Percentiles rank a stretch among this genome's conserved stretches.
phyloP scores from a whole-genome alignment of 2,888 invertebrate species.

The Yponomeuta sedellus region DNA sequence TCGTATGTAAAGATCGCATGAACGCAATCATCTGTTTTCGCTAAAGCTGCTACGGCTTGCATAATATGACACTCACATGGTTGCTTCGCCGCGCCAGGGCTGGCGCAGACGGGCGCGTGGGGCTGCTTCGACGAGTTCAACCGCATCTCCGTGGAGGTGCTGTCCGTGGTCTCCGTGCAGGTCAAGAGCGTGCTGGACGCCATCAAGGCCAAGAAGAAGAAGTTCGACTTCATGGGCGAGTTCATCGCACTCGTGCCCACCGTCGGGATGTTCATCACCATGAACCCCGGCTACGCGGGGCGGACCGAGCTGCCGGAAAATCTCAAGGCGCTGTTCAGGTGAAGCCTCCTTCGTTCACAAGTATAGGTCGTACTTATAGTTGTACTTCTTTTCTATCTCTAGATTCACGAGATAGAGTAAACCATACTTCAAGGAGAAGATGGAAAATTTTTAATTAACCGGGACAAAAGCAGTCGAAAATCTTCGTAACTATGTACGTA shows the following conservation, averaged over 20 bases:
- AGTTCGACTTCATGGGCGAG: conserved; percentile 91
- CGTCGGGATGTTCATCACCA: conserved; percentile 95
- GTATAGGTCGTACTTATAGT: too few species aligned
- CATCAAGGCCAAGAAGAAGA: conserved; percentile 86
- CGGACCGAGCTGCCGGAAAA: conserved; percentile 93
- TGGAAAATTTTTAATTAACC: too few species aligned
- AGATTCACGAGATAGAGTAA: too few species aligned
- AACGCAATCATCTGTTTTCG: too few species aligned
- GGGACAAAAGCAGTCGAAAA: too few species aligned
- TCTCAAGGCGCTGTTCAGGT: conserved; percentile 80
- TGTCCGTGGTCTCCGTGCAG: conserved; percentile 97
- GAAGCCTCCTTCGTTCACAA: neutral
- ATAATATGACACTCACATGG: neutral
- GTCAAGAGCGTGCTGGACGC: conserved; percentile 92
- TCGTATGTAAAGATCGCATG: too few species aligned
- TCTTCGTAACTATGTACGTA: too few species aligned
- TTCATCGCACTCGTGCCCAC: conserved; percentile 84
- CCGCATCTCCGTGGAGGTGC: conserved; percentile 94
- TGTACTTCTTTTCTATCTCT: too few species aligned
- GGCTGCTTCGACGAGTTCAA: conserved; percentile 99
- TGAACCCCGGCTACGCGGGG: conserved; percentile 98
- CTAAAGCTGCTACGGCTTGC: too few species aligned
- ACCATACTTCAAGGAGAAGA: too few species aligned
- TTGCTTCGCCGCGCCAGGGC: conserved; percentile 49
- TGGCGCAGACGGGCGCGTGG: conserved; percentile 97